Base-by-base conservation (phyloP, 2,797 vertebrate species). In the Leuciscus waleckii region DNA sequence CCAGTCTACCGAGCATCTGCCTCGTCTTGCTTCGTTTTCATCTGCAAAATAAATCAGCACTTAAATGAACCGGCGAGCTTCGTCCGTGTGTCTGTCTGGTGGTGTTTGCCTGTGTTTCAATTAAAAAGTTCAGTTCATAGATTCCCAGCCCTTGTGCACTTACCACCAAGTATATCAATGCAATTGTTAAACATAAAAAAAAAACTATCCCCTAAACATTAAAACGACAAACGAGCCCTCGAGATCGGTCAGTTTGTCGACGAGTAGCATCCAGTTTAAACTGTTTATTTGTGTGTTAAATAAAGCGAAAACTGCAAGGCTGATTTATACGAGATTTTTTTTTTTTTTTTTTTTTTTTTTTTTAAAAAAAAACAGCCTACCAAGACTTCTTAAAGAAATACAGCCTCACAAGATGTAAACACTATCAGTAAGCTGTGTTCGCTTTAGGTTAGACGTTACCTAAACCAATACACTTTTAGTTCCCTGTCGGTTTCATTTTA, bases 1-100 rank as follows among this genome's bases (percentile, higher is more conserved):
- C 87, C 87, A 32, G 87, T 83, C 88, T 87, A 89, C 87, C 87
- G 71, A 81, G 61, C 85, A 77, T 88, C 87, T 76, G 85, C 88
- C 85, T 67, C 79, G 82, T 87, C 85, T 85, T 82, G 85, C 82
- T 73, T 91, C 89, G 90, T 87, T 92, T 87, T 92, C 94, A 95
- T 95, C 95, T 94, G 89, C 29, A 92, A 89, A 92, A 49, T 92
- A 89, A 88, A 88, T 49, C 39, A 74, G 49, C 35, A 82, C 17
- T 71, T 19, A 78, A 81, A 81, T 46, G 4, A 80, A 88, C 1
- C 9, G 1, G 19, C 78, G 2, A 88, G 70, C 23, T 32, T 19
- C 23, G 49, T 63, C 32, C 19, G 26, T 49, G 16, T 49, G 46
- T 49, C 1, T 39, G 21, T 51, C 17, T 54, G 26, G 3, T 70